Base-by-base conservation (phyloP, 2,113 vertebrate species). In the Eptatretus burgeri region DNA sequence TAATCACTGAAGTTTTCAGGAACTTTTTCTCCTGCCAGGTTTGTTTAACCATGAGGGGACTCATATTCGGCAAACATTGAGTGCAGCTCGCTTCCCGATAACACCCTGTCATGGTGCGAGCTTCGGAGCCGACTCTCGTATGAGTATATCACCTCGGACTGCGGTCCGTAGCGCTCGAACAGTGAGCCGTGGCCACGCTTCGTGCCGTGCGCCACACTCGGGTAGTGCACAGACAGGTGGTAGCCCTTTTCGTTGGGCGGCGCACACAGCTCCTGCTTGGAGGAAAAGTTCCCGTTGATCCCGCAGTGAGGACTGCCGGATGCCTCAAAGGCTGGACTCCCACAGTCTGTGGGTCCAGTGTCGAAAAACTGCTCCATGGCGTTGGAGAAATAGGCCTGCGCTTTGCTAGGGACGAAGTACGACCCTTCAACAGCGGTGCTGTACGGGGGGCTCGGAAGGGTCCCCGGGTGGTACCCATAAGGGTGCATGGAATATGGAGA, bases 371-470 rank as follows among this genome's bases (percentile, higher is more conserved):
- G 68, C 0, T 80, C 73, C 53, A 76, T 73, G 71, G 78, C 62
- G 64, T 74, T 76, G 74, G 91, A 86, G 67, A 84, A 82, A 20
- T 60, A 60, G 65, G 69, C 27, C 0, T 75, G 75, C 3, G 80
- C 67, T 62, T 93, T 94, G 63, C 93, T 72, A 65, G 85, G 83
- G 70, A 89, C 75, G 69, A 87, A 74, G 64, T 88, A 85, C 2
- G 84, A 74, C 49, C 77, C 74, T 67, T 96, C 91, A 12, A 20
- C 3, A 73, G 88, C 71, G 65, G 80, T 81, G 56, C 86, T 87
- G 1, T 96, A 96, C 2, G 88, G 88, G 0, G 91, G 91, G 68
- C 88, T 95, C 7, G 88, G 88, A 27, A 95, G 79, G 53, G 87
- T 88, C 0, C 84, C 80, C 63, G 83, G 83, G 49, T 87, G 85